These are phyloP conservation scores for Eupithecia exiguata DNA, from an alignment of 2,888 invertebrate genomes.

Conservation along the genomic window DNA sequence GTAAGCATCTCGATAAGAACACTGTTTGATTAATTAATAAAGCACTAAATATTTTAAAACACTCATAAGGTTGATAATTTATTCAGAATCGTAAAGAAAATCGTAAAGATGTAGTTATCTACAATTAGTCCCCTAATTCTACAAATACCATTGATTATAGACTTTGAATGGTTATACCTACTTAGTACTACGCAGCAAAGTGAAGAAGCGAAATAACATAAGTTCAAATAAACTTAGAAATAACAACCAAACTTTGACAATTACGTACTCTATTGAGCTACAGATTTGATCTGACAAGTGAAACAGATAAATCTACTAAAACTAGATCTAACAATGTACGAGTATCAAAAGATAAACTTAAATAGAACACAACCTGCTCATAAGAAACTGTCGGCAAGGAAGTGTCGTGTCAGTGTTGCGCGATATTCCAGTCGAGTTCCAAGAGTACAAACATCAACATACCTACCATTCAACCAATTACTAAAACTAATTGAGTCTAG, in stretches of 20 bases:
- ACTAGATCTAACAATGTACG: not conserved
- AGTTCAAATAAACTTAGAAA: not conserved
- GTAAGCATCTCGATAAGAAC: not conserved
- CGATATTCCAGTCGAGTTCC: not conserved
- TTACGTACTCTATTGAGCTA: constrained; percentile 19
- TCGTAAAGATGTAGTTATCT: too few species aligned
- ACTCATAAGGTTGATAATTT: constrained; percentile 9
- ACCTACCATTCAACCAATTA: too few species aligned
- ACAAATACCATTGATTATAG: constrained; percentile 14
- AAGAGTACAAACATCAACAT: not conserved
- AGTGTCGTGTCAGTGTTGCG: not conserved
- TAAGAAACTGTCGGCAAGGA: too few species aligned
- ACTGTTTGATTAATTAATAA: constrained; percentile 15
- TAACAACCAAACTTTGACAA: not conserved
- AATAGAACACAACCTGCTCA: not conserved
- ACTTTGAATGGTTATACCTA: too few species aligned
- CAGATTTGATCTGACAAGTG: constrained; percentile 14
- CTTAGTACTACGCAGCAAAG: constrained; percentile 8
- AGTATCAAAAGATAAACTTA: not conserved
- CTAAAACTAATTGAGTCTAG: not conserved
- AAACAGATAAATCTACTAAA: not conserved
- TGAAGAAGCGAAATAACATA: not conserved
- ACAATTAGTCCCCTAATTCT: constrained; percentile 16
- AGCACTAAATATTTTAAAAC: constrained; percentile 17
- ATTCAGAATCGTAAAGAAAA: constrained; percentile 26